Evolutionary conservation across 2,888 invertebrate species (phyloP).

Genomic region (Lycaena phlaeas): DNA sequence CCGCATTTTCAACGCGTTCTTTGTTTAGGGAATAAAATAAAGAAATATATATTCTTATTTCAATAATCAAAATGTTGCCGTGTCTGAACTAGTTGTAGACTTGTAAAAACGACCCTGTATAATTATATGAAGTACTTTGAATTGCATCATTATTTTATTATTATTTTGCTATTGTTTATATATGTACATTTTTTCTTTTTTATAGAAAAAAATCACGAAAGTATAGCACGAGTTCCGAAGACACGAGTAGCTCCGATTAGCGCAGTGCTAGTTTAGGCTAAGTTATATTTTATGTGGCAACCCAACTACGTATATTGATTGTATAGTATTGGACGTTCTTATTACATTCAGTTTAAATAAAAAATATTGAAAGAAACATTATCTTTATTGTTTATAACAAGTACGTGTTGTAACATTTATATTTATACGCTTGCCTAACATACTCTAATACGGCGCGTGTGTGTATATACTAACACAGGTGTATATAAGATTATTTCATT

Average conservation of each 20-base stretch:
- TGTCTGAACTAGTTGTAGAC: too few relatives aligned
- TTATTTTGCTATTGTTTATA: slow-evolving; percentile 31
- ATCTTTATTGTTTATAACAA: background rate
- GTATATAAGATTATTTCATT: too few relatives aligned
- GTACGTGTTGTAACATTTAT: too few relatives aligned
- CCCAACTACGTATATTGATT: slow-evolving; percentile 19
- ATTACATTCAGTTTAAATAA: slow-evolving; percentile 4
- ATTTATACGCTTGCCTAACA: background rate
- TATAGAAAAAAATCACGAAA: slow-evolving; percentile 71
- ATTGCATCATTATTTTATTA: slow-evolving; percentile 41
- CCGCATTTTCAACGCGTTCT: too few relatives aligned
- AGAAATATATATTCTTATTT: too few relatives aligned
- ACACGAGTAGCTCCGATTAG: slow-evolving; percentile 62
- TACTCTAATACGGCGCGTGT: background rate
- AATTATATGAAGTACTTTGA: background rate
- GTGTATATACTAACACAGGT: too few relatives aligned
- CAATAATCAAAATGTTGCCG: too few relatives aligned
- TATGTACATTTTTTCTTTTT: slow-evolving; percentile 37
- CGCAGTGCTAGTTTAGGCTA: slow-evolving; percentile 44
- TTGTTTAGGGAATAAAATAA: too few relatives aligned
- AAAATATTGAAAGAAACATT: background rate
- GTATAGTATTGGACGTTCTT: slow-evolving; percentile 8
- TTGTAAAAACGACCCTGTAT: too few relatives aligned
- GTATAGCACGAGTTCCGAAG: slow-evolving; percentile 64
- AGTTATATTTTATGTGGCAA: slow-evolving; percentile 32